Conservation (phyloP, 92 coral and sea anemone species). For the Epizoanthus stellaris region DNA sequence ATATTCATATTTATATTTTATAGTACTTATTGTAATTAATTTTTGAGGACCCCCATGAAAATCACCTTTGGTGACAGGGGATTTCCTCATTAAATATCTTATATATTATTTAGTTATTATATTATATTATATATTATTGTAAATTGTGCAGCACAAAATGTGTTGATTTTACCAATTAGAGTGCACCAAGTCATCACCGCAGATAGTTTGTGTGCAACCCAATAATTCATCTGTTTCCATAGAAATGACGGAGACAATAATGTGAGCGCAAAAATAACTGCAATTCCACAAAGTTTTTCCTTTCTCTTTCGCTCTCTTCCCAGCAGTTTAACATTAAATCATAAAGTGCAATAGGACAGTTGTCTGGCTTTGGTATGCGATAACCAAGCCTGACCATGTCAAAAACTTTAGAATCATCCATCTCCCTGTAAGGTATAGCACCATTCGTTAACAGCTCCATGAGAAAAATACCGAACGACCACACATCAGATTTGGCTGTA, state of each 20-base stretch:
- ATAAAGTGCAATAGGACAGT: constrained; percentile 24
- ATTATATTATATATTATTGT: too few relatives aligned
- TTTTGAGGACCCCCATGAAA: too few relatives aligned
- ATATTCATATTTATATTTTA: too few relatives aligned
- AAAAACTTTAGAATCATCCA: constrained; percentile 34
- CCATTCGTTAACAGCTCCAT: constrained; percentile 37
- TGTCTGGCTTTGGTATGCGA: constrained; percentile 16
- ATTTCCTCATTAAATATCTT: too few relatives aligned
- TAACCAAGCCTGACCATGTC: constrained; percentile 44
- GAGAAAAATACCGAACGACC: constrained; percentile 40
- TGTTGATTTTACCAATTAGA: too few relatives aligned
- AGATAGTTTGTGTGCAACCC: too few relatives aligned
- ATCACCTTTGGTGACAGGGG: too few relatives aligned
- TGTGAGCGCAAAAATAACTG: constrained; percentile 35
- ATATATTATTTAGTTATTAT: too few relatives aligned
- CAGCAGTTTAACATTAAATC: constrained; percentile 36
- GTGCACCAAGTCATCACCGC: too few relatives aligned
- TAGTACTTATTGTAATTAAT: too few relatives aligned
- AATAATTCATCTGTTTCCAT: neutral
- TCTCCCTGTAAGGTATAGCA: constrained; percentile 36
- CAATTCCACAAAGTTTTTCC: constrained; percentile 36
- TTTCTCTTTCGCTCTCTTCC: constrained; percentile 15
- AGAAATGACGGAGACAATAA: constrained; percentile 18
- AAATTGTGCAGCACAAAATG: too few relatives aligned
- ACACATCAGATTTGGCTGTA: constrained; percentile 24